These are phyloP conservation scores for Pangasianodon gigas DNA, from an alignment of 2,113 vertebrate genomes.

Conservation along the genomic window DNA sequence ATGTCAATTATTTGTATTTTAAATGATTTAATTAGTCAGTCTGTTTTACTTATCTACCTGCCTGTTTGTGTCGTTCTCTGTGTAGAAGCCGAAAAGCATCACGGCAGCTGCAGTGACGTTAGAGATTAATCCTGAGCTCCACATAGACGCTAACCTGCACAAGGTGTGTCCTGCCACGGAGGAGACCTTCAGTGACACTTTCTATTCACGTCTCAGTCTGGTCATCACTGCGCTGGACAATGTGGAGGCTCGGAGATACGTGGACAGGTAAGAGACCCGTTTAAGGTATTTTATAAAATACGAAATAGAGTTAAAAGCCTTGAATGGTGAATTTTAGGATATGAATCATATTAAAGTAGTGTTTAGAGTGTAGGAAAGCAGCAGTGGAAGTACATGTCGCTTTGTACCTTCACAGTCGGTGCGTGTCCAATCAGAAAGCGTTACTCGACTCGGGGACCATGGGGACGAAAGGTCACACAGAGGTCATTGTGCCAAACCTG, in stretches of 20 bases:
- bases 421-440: constrained; percentile 89
- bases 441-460: constrained; percentile 97
- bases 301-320: background rate
- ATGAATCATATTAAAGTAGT: background rate
- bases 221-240: constrained; percentile 96
- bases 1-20: background rate
- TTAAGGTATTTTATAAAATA: background rate
- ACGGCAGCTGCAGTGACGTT: constrained; percentile 88
- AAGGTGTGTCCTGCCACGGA: constrained; percentile 96
- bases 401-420: constrained; percentile 77
- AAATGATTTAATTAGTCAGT: background rate
- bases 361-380: background rate
- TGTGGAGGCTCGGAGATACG: constrained; percentile 95
- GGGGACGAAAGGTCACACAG: constrained; percentile 98
- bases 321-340: background rate
- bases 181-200: constrained; percentile 85
- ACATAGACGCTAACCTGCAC: constrained; percentile 89
- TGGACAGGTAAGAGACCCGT: constrained; percentile 84
- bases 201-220: constrained; percentile 84
- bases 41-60: background rate
- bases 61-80: background rate
- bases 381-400: background rate
- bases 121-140: constrained; percentile 88
- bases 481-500: constrained; percentile 90
- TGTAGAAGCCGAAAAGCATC: constrained; percentile 92